These are phyloP conservation scores for Oenanthe melanoleuca DNA, from an alignment of 2,113 vertebrate species.

Conservation along the genomic window DNA sequence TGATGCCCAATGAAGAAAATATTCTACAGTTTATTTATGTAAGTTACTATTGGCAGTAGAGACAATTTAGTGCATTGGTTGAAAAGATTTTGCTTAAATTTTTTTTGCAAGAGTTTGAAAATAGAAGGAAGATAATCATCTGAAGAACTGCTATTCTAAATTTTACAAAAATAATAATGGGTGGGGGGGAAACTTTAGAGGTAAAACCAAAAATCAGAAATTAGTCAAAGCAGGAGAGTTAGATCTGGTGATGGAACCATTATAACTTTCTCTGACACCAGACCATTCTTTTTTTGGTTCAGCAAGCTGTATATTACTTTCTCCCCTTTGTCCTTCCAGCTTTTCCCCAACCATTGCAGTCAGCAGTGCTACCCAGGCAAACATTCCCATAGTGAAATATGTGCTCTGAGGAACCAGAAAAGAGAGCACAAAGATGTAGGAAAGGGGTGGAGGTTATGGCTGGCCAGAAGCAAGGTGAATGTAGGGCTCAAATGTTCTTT, in stretches of 20 bases:
- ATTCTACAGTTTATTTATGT: not conserved
- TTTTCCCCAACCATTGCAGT: not conserved
- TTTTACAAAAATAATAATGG: not conserved
- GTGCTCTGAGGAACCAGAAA: not conserved
- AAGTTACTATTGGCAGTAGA: not conserved
- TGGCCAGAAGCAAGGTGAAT: not conserved
- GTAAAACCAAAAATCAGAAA: not conserved
- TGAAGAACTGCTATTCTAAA: not conserved
- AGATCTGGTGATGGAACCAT: not conserved
- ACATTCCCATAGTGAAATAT: not conserved
- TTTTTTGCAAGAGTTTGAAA: not conserved
- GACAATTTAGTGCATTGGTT: not conserved
- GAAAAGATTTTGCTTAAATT: not conserved
- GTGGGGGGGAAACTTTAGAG: accelerated
- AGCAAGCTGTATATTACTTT: not conserved
- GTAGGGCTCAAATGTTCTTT: not conserved
- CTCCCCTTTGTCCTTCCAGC: not conserved
- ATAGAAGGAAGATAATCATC: not conserved
- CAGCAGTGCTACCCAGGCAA: not conserved
- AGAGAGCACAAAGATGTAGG: not conserved
- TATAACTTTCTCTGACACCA: not conserved
- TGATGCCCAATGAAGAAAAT: not conserved
- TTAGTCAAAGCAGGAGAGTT: not conserved
- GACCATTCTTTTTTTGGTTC: not conserved
- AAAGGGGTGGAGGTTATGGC: not conserved